Evolutionary conservation across 1,140 invertebrate genomes (phyloP), one percentile per base, ranked within the genome.

Genomic region (Ruditapes philippinarum): DNA sequence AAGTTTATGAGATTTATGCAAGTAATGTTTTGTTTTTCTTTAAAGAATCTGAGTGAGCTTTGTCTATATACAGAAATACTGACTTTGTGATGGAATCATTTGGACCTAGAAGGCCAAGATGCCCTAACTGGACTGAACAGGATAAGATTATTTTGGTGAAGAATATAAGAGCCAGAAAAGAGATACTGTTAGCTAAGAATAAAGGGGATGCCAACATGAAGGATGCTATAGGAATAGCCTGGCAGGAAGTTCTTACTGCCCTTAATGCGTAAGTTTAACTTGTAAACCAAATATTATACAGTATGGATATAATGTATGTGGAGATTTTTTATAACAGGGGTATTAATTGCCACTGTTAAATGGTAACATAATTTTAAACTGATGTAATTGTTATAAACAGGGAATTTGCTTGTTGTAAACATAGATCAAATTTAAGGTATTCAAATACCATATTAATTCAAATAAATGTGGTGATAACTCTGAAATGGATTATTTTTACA

Each of bases 51-150:
- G 25, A 62, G 57, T 62, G 7, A 62, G 3, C 19, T 28, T 25
- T 62, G 22, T 25, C 3, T 1, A n/a, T 22, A 11, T 54, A 54
- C 17, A n/a, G 4, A 62, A 62, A 62, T 62, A 70, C 19, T 4
- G 54, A 57, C 33, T 70, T 70, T 70, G 33, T 22, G 4, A 70
- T 70, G 65, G 65, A 70, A 38, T 14, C 33, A 70, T 70, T 70
- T 70, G 12, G 17, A 31, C 65, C n/a, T 1, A 78, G 45, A n/a
- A 28, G 74, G n/a, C 74, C 74, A 33, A 78, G 74, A 28, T 78
- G 74, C 25, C 74, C 74, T 51, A 78, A 78, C 74, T 78, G 74
- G 74, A 78, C 74, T 36, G 74, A 78, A 36, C 74, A 78, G 54
- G 74, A 78, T 49, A 78, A 78, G 74, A 22, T 54, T 1, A 25